These are phyloP conservation scores for Biston betularia DNA, from an alignment of 2,888 invertebrate species.

Conservation along the genomic window DNA sequence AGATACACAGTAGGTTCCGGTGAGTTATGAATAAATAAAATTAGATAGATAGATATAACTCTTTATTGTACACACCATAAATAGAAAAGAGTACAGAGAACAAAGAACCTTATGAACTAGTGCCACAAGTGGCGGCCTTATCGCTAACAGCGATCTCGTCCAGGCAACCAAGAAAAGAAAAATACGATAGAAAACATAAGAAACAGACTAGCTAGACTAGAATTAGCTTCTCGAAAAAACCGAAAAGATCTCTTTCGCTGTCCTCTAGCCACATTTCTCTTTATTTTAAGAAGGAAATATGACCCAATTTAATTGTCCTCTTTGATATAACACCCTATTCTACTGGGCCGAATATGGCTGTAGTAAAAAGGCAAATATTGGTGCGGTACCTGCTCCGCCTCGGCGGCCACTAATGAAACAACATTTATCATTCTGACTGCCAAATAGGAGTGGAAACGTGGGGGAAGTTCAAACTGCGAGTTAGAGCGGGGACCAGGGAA, in stretches of 20 bases:
- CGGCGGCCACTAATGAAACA: conserved; percentile 76
- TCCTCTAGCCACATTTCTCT: conserved; percentile 6
- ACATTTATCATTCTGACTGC: conserved; percentile 79
- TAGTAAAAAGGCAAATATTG: conserved; percentile 68
- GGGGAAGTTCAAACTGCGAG: conserved; percentile 41
- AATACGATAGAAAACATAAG: background rate
- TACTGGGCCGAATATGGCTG: conserved; percentile 28
- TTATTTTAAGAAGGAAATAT: conserved; percentile 30
- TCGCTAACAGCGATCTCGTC: too few species aligned
- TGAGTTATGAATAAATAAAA: too few species aligned
- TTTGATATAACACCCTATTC: conserved; percentile 36
- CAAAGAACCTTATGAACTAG: too few species aligned
- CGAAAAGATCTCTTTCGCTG: background rate
- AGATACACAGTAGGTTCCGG: too few species aligned
- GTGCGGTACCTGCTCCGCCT: conserved; percentile 59
- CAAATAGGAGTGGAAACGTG: conserved; percentile 73
- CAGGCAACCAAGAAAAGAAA: too few species aligned
- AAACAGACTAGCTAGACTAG: background rate
- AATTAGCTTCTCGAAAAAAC: background rate
- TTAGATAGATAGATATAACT: too few species aligned
- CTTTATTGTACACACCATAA: too few species aligned
- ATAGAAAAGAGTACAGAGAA: too few species aligned
- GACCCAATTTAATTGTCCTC: conserved; percentile 33
- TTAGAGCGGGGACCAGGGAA: conserved; percentile 21
- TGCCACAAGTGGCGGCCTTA: too few species aligned